Conservation (phyloP, 1,140 invertebrate species). For the Penaeus chinensis region DNA sequence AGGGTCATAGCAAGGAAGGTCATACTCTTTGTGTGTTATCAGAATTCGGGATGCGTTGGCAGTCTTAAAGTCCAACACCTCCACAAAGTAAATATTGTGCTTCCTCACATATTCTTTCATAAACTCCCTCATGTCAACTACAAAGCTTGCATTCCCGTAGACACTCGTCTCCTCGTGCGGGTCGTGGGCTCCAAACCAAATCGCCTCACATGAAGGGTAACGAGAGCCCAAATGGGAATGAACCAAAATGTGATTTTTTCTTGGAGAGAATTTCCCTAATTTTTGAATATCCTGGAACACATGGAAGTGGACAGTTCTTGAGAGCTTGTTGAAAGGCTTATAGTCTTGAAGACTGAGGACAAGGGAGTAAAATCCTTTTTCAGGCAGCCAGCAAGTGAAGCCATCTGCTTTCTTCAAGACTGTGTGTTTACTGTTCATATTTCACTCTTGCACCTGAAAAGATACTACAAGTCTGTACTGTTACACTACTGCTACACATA, state of each 20-base stretch:
- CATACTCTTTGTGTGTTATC: background rate
- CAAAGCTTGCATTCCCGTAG: conserved; percentile 1
- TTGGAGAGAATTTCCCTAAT: background rate
- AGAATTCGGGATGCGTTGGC: background rate
- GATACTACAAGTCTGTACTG: no score
- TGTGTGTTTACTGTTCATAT: background rate
- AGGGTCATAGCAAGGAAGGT: background rate
- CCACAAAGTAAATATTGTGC: background rate
- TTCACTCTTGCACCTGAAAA: no score
- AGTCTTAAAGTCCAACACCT: background rate
- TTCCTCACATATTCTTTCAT: background rate
- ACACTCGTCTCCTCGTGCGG: background rate
- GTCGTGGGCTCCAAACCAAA: background rate
- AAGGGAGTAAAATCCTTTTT: background rate
- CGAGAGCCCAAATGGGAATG: no score
- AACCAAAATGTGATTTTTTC: background rate
- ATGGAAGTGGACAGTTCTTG: background rate
- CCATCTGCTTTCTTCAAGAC: background rate
- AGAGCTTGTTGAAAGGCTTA: background rate
- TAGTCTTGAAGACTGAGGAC: background rate
- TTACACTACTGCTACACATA: no score
- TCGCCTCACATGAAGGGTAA: background rate
- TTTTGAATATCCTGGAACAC: background rate
- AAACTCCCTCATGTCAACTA: background rate
- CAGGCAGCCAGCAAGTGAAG: background rate